Base-by-base conservation (phyloP, 2,888 invertebrate genomes). In the Drosophila phalerata region DNA sequence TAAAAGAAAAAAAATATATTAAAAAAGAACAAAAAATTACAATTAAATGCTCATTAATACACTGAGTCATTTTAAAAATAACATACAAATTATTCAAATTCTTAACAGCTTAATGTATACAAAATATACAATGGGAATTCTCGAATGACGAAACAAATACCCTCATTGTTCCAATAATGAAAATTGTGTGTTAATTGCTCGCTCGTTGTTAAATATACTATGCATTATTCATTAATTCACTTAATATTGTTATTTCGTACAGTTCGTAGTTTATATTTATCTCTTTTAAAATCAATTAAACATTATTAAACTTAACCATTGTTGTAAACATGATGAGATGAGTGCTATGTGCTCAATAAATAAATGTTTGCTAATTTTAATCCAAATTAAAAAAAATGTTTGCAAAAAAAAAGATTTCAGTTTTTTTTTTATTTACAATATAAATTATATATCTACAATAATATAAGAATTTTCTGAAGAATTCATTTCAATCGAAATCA, bases 131-230 rank as follows among this genome's bases (percentile, higher is more conserved):
- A 48, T 49, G 56, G 49, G 15, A 42, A 57, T 45, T 19, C 43
- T 32, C 34, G n/a, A 52, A 30, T 37, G 11, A 22, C n/a, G 13
- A 22, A 17, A 42, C 51, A 60, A 47, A 52, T 56, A 45, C 3
- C 3, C 45, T 45, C 66, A 65, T 65, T 71, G 56, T 71, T 53
- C 58, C 60, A 63, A 69, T 67, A 76, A 79, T 71, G 60, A 69
- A 73, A 85, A 79, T 67, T 85, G 79, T 82, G 77, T 73, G 71
- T 87, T 87, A 87, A 82, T 82, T 85, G 88, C 63, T 67, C 9
- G 49, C 56, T 73, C 67, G 70, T 67, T 58, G 47, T 66, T 67
- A 71, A 71, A 85, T 87, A 73, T 85, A 79, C 61, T 82, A 73
- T 85, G 67, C 57, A 71, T 86, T 81, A 82, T 49, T 28, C 42